Percentiles rank a stretch among this genome's conserved stretches.
These are phyloP conservation scores for Phylloscopus trochilus DNA, from an alignment of 2,113 vertebrate genomes.

Conservation along the genomic window DNA sequence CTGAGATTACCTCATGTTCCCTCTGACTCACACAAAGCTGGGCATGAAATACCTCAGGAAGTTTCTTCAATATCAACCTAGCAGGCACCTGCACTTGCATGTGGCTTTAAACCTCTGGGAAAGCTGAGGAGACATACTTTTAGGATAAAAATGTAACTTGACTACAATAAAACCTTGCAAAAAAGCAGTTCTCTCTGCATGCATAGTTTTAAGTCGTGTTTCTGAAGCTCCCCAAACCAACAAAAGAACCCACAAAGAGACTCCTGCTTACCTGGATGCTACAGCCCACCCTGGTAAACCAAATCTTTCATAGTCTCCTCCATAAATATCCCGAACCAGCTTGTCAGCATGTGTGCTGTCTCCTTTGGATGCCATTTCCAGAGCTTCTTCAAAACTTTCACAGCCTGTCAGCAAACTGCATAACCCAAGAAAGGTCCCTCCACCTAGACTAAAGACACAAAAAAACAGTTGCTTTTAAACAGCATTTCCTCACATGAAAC, in stretches of 20 bases:
- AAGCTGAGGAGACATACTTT: neutral
- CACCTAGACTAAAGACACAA: slow-evolving; percentile 77
- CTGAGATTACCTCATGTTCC: neutral
- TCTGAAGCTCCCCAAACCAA: neutral
- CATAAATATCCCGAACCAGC: slow-evolving; percentile 82
- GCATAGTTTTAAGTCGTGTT: neutral
- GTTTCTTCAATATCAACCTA: neutral
- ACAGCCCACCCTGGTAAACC: slow-evolving; percentile 83
- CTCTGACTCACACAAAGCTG: neutral
- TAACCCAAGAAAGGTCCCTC: slow-evolving; percentile 81
- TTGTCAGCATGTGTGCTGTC: slow-evolving; percentile 82
- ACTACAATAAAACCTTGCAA: neutral
- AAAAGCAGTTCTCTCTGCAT: neutral
- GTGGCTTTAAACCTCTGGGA: neutral
- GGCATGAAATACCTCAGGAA: neutral
- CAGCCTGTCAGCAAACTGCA: slow-evolving; percentile 83
- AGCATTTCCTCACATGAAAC: neutral
- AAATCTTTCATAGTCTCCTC: slow-evolving; percentile 83
- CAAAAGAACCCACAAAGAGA: neutral
- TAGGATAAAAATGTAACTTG: neutral
- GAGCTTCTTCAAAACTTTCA: slow-evolving; percentile 84
- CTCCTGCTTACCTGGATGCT: slow-evolving; percentile 75
- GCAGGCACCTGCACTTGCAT: neutral
- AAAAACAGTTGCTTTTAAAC: neutral
- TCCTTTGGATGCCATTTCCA: slow-evolving; percentile 84